Conservation (phyloP, 2,888 invertebrate species). For the Brachyptera putata region DNA sequence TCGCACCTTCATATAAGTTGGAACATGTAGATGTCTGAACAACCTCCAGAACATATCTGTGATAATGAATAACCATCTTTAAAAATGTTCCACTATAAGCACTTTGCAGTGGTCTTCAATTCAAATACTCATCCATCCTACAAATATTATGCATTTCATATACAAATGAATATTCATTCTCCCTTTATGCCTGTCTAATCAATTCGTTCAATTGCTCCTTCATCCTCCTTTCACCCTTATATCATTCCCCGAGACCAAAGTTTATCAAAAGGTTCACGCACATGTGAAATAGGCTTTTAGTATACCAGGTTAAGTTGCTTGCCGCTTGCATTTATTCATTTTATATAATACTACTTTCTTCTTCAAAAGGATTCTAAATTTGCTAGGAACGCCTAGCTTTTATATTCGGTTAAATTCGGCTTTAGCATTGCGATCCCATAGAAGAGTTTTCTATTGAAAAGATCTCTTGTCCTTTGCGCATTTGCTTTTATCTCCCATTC, state of each 20-base stretch:
- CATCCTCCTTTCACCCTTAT: no score
- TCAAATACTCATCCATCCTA: no score
- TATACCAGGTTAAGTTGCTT: conserved; percentile 22
- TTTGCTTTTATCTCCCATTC: conserved; percentile 29
- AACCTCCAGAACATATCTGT: no score
- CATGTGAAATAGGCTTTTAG: conserved; percentile 30
- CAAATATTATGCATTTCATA: no score
- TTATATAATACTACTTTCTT: conserved; percentile 11
- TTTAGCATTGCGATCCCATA: conserved; percentile 20
- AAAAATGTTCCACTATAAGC: no score
- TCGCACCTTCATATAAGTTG: no score
- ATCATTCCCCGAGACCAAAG: neutral
- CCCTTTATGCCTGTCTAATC: no score
- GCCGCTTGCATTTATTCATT: conserved; percentile 13
- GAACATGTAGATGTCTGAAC: no score
- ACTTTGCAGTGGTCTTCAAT: no score
- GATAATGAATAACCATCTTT: no score
- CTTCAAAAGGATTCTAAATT: conserved; percentile 28
- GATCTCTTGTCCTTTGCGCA: conserved; percentile 24
- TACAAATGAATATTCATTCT: no score
- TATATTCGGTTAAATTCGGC: conserved; percentile 22
- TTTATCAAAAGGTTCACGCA: conserved; percentile 26
- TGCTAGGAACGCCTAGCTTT: conserved; percentile 28
- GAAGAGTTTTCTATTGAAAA: conserved; percentile 22
- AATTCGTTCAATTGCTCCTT: no score